phyloP scores from a whole-genome alignment of 2,888 invertebrate species.

The Mesopsocus fuscifrons region DNA sequence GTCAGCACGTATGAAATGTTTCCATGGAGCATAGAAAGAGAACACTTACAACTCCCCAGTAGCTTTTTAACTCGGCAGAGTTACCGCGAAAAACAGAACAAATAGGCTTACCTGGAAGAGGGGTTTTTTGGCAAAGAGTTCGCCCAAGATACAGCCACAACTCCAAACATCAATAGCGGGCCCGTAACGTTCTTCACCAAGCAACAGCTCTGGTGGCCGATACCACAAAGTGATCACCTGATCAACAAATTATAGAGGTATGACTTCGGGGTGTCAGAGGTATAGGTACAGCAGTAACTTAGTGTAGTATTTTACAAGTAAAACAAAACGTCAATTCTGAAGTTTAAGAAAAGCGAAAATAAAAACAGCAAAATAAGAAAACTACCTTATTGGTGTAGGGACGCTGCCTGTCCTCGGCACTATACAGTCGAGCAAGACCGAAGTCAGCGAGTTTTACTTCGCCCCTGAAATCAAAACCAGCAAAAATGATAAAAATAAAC shows the following conservation, averaged over 20 bases:
- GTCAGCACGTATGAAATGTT: not conserved
- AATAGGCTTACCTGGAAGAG: conserved; percentile 78
- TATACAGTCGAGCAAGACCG: conserved; percentile 88
- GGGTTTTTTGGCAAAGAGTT: conserved; percentile 88
- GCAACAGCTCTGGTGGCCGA: conserved; percentile 86
- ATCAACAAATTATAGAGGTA: too few relatives aligned
- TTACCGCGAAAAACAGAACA: too few relatives aligned
- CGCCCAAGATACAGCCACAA: conserved; percentile 96
- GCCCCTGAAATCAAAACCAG: conserved; percentile 42
- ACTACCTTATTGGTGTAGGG: conserved; percentile 93
- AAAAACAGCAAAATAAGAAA: too few relatives aligned
- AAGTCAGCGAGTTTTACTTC: conserved; percentile 99
- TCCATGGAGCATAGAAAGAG: too few relatives aligned
- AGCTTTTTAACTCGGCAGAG: too few relatives aligned
- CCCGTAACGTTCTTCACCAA: conserved; percentile 95
- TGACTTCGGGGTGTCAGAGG: too few relatives aligned
- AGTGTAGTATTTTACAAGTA: too few relatives aligned
- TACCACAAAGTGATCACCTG: conserved; percentile 89
- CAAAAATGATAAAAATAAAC: conserved; percentile 8
- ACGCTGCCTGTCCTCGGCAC: conserved; percentile 82
- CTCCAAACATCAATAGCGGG: conserved; percentile 99
- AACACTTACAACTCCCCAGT: too few relatives aligned
- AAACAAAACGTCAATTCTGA: too few relatives aligned
- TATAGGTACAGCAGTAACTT: too few relatives aligned
- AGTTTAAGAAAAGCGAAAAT: too few relatives aligned